A percentile compares a stretch with the other conserved stretches of the same genome.
These are phyloP conservation scores for Aegotheles bennettii DNA, from an alignment of 2,113 vertebrate genomes.

Conservation along the genomic window DNA sequence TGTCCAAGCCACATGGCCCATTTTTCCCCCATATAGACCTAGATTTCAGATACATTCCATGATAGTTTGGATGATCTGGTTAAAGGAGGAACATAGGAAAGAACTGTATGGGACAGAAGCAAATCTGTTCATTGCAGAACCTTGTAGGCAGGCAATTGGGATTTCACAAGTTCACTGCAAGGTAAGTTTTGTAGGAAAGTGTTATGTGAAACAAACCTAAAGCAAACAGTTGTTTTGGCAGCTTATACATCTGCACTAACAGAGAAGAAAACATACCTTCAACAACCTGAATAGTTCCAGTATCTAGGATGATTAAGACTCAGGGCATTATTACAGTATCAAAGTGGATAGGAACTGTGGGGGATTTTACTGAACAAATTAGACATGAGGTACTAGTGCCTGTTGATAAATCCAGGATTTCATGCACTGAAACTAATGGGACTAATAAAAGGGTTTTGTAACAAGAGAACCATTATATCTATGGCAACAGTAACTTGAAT, in stretches of 20 bases:
- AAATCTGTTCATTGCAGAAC: not conserved
- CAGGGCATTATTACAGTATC: not conserved
- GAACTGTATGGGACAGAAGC: not conserved
- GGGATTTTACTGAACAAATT: not conserved
- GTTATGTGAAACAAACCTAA: not conserved
- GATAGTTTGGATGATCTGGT: not conserved
- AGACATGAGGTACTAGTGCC: not conserved
- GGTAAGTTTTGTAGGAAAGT: not conserved
- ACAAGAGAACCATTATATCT: not conserved
- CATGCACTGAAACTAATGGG: not conserved
- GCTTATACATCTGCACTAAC: not conserved
- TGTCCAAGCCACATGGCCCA: not conserved
- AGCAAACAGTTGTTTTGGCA: not conserved
- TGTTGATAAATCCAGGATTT: not conserved
- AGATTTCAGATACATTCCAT: not conserved
- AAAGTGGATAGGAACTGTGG: not conserved
- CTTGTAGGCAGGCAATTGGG: fast-evolving
- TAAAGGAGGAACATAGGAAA: not conserved
- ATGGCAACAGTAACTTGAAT: conserved; percentile 3
- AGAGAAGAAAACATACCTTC: not conserved
- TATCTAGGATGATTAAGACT: not conserved
- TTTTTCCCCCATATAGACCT: not conserved
- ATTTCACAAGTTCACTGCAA: not conserved
- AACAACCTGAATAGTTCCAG: not conserved
- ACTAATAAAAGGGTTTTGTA: not conserved